Base-by-base conservation (phyloP, 1,140 invertebrate genomes). In the Delia radicum region DNA sequence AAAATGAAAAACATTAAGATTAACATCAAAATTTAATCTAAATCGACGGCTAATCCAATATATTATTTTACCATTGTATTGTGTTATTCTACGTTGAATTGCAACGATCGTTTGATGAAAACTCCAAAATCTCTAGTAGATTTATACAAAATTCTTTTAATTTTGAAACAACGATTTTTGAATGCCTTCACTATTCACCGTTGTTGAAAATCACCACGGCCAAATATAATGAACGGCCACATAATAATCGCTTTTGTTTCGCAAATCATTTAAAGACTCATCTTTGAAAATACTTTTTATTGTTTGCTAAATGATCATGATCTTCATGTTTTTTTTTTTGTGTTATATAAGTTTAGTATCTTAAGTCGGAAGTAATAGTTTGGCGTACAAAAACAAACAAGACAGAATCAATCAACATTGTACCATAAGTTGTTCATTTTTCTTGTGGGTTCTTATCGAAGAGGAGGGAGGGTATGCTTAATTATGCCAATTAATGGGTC, bases 131-230 rank as follows among this genome's bases (percentile, higher is more conserved):
- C 8, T 24, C 65, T 69, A 10, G 5, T 31, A 2, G 29, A 69
- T 73, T 73, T 73, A 73, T 73, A 73, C 42, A 28, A 33, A 69
- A 69, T 69, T 69, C 65, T 69, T 21, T 21, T 21, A 55, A n/a
- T n/a, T n/a, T n/a, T n/a, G n/a, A n/a, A n/a, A n/a, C n/a, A n/a
- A n/a, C n/a, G n/a, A 21, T 18, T 2, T 21, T 8, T 21, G 37
- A 21, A 55, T 21, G 48, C 48, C 48, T 18, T 55, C 48, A 24
- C 10, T 21, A 55, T 24, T 21, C 48, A 55, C 48, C 24, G 18
- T n/a, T 55, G 48, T 24, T 21, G 3, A 55, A 55, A 55, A 18
- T 21, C 10, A 55, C 48, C 48, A 21, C 18, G 48, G 21, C 48
- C 48, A 55, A 21, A 55, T 55, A 7, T n/a, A 2, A 24, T 55